Percentiles rank a stretch among this genome's conserved stretches.
These are phyloP conservation scores for Smithornis capensis DNA, from an alignment of 2,113 vertebrate species.

Conservation along the genomic window DNA sequence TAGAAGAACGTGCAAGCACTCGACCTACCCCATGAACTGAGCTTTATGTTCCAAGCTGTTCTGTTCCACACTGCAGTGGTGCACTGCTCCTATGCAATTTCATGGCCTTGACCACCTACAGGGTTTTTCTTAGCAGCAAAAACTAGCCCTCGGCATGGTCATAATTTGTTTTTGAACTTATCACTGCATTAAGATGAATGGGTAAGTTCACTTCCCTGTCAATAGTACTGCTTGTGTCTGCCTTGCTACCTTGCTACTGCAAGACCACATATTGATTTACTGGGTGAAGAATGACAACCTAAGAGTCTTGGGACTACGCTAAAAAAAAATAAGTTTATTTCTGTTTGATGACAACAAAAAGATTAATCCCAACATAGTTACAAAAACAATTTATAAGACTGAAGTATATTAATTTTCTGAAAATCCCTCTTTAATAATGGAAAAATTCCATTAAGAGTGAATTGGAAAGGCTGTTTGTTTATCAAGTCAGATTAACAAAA, in stretches of 20 bases:
- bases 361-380: not conserved
- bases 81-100: not conserved
- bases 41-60: not conserved
- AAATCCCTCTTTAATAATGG: not conserved
- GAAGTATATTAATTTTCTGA: not conserved
- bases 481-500: not conserved
- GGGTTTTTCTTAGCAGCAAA: not conserved
- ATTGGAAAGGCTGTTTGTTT: not conserved
- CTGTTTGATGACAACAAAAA: not conserved
- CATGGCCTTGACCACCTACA: not conserved
- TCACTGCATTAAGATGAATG: conserved; percentile 30
- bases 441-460: not conserved
- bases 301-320: not conserved
- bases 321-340: not conserved
- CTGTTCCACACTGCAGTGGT: not conserved
- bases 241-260: not conserved
- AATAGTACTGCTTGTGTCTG: conserved; percentile 21
- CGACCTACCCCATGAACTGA: not conserved
- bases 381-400: not conserved
- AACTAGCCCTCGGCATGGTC: not conserved
- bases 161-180: conserved; percentile 11
- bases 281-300: not conserved
- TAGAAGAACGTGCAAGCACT: not conserved
- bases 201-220: conserved; percentile 19
- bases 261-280: conserved; percentile 26